phyloP scores from a whole-genome alignment of 30 jellyfish, hydroid and myxozoan genomes.

The Morbakka virulenta region DNA sequence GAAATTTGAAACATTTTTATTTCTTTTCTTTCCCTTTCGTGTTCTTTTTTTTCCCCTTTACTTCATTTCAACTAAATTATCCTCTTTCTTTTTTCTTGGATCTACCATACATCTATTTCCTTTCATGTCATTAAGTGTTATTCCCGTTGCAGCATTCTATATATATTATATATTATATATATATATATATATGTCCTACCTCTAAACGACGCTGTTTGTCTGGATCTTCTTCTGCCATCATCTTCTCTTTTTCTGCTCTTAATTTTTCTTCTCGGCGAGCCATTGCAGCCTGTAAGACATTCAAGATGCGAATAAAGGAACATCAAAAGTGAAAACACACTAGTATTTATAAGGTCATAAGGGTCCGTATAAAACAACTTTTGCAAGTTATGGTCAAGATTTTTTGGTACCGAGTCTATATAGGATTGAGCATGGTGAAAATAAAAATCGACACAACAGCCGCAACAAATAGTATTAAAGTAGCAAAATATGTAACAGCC shows the following conservation, averaged over 20 bases:
- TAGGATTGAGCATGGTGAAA: not conserved
- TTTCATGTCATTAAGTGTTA: not conserved
- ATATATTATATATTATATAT: not conserved
- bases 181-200: slow-evolving; percentile 61
- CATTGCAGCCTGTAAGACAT: slow-evolving; percentile 84
- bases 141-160: not conserved
- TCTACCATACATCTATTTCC: not conserved
- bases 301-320: not conserved
- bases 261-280: slow-evolving; percentile 93
- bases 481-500: no score
- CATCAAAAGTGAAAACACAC: no score
- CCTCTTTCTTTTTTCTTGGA: not conserved
- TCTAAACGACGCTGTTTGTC: slow-evolving; percentile 94
- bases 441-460: no score
- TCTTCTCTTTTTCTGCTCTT: slow-evolving; percentile 94
- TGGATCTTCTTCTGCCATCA: slow-evolving; percentile 99
- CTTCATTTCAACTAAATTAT: not conserved
- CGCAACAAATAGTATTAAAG: no score
- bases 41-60: no score
- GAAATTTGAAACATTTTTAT: no score
- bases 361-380: no score
- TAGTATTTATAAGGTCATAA: no score
- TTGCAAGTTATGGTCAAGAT: no score
- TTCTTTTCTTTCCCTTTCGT: no score
- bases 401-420: not conserved